phyloP scores from a whole-genome alignment of 1,140 invertebrate species.

The Brachionus plicatilis region DNA sequence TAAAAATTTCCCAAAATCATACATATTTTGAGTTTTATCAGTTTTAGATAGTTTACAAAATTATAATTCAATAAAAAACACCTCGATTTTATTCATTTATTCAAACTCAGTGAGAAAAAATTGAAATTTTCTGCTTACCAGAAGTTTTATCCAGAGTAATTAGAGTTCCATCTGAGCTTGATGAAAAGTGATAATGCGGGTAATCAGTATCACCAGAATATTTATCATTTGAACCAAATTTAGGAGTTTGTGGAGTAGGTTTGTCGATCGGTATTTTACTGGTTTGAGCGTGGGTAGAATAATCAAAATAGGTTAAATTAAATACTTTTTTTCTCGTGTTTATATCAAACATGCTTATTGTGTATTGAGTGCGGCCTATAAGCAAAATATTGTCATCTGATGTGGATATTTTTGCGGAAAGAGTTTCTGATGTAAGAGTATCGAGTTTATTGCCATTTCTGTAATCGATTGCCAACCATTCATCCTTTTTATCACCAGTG shows the following conservation, averaged over 20 bases:
- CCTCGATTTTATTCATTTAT: neutral
- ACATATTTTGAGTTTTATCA: no score
- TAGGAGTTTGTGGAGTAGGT: constrained; percentile 5
- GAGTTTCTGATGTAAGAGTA: constrained; percentile 66
- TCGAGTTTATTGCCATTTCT: constrained; percentile 74
- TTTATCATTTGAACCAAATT: constrained; percentile 63
- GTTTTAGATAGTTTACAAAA: no score
- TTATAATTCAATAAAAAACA: no score
- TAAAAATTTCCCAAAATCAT: no score
- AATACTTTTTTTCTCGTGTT: constrained; percentile 71
- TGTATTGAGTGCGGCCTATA: constrained; percentile 67
- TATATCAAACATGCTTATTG: constrained; percentile 85
- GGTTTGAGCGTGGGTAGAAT: constrained; percentile 58
- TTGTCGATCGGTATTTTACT: constrained; percentile 46
- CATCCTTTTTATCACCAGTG: constrained; percentile 81
- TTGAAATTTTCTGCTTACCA: constrained; percentile 42
- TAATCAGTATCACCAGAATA: constrained; percentile 57
- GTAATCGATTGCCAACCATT: constrained; percentile 89
- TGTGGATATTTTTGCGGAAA: constrained; percentile 61
- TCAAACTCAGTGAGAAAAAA: neutral
- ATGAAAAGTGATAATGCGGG: constrained; percentile 67
- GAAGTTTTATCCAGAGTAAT: constrained; percentile 62
- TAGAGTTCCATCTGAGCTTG: constrained; percentile 76
- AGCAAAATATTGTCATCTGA: constrained; percentile 68
- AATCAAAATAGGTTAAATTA: constrained; percentile 82